phyloP scores from a whole-genome alignment of 2,113 vertebrate genomes.

The Carassius carassius region DNA sequence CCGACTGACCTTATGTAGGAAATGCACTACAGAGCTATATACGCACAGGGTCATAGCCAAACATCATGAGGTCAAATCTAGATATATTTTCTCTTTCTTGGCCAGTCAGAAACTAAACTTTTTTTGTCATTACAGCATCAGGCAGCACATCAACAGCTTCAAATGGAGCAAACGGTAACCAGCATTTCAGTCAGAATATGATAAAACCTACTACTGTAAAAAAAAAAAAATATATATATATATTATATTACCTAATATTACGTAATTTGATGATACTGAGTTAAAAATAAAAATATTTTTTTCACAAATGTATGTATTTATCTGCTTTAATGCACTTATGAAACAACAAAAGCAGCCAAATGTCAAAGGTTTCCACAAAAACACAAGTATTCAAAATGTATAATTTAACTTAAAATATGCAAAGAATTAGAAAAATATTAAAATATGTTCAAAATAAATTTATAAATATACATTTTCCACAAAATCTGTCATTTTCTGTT shows the following conservation, averaged over 20 bases:
- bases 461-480: background rate
- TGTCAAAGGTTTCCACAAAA: background rate
- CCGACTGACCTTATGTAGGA: background rate
- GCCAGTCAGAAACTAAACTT: background rate
- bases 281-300: background rate
- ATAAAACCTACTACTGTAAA: background rate
- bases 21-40: background rate
- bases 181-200: background rate
- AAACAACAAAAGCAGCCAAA: background rate
- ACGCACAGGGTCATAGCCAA: background rate
- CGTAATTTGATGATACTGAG: background rate
- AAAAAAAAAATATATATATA: no score
- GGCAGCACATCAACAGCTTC: conserved; percentile 45
- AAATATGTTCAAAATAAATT: no score
- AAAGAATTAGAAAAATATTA: no score
- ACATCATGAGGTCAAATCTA: background rate
- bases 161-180: conserved; percentile 51
- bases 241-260: no score
- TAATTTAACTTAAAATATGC: no score
- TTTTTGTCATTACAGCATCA: conserved; percentile 47
- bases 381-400: no score
- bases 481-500: background rate
- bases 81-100: background rate
- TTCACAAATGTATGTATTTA: background rate
- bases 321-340: background rate